Conservation (phyloP, 2,113 vertebrate genomes). For the Pelodiscus sinensis region DNA sequence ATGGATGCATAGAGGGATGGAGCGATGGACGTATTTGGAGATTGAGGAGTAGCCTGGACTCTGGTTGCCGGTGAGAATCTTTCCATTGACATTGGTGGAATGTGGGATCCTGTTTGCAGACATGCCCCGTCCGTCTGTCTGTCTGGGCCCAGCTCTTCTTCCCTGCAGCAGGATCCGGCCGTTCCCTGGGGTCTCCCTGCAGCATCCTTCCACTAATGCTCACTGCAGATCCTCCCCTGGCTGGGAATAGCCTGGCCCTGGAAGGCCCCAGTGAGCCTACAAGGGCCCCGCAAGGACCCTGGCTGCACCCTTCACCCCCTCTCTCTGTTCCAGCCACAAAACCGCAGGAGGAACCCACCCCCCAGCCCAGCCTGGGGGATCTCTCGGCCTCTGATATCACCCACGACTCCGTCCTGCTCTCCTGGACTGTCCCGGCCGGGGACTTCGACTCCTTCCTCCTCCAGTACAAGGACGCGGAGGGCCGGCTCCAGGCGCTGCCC, state of each 20-base stretch:
- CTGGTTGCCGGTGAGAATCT: not conserved
- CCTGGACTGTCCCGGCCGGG: slow-evolving; percentile 40
- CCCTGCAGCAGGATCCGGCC: too few species aligned
- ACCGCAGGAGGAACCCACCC: not conserved
- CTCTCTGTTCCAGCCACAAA: not conserved
- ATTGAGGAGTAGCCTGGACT: too few species aligned
- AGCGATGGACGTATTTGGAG: too few species aligned
- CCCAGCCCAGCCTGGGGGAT: slow-evolving; percentile 27
- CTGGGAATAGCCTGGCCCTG: too few species aligned
- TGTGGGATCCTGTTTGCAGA: not conserved
- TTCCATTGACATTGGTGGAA: not conserved
- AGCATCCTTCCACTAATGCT: not conserved
- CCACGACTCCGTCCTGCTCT: slow-evolving; percentile 12
- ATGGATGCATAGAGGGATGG: too few species aligned
- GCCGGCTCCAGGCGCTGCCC: too few species aligned
- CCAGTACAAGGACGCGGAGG: not conserved
- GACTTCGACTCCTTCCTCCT: slow-evolving; percentile 68
- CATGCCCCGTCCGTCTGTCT: not conserved
- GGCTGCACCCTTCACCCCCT: too few species aligned
- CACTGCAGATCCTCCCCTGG: not conserved
- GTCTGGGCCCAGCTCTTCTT: not conserved
- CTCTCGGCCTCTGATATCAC: slow-evolving; percentile 12
- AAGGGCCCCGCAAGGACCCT: not conserved
- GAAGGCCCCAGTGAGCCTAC: too few species aligned
- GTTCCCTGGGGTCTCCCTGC: too few species aligned